Conservation (phyloP, 2,888 invertebrate species). For the Hermodice carunculata region DNA sequence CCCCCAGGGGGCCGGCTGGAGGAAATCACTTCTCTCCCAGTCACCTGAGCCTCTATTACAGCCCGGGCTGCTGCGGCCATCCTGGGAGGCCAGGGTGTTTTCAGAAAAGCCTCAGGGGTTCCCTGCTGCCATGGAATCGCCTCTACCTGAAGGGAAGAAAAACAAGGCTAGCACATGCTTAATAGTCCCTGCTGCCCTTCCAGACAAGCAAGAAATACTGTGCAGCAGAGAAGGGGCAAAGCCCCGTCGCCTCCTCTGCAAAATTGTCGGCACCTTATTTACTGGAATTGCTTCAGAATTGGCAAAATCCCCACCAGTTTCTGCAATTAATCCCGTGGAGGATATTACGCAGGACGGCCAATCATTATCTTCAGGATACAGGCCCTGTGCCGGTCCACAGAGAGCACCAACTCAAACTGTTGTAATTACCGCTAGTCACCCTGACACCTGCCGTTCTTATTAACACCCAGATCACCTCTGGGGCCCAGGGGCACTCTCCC, state of each 20-base stretch:
- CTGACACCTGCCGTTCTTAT: neutral
- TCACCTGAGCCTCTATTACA: neutral
- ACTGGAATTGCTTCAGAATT: too few species aligned
- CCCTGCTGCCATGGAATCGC: constrained; percentile 13
- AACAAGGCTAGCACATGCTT: neutral
- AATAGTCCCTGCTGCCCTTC: too few species aligned
- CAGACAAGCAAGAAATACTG: too few species aligned
- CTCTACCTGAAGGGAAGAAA: constrained; percentile 11
- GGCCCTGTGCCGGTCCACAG: neutral
- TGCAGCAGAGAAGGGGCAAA: too few species aligned
- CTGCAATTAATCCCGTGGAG: neutral
- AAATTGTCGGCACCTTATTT: too few species aligned
- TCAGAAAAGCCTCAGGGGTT: constrained; percentile 9
- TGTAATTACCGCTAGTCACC: too few species aligned
- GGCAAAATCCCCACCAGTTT: neutral
- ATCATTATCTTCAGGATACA: neutral
- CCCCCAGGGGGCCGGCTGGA: constrained; percentile 17
- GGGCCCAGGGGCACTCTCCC: too few species aligned
- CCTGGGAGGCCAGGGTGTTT: constrained; percentile 4
- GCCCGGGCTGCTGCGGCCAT: neutral
- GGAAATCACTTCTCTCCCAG: constrained; percentile 14
- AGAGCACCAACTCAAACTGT: too few species aligned
- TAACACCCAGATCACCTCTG: too few species aligned
- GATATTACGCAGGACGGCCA: neutral
- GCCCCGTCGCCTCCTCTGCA: too few species aligned